Conservation (phyloP, 1,140 invertebrate genomes). For the Trissolcus basalis region DNA sequence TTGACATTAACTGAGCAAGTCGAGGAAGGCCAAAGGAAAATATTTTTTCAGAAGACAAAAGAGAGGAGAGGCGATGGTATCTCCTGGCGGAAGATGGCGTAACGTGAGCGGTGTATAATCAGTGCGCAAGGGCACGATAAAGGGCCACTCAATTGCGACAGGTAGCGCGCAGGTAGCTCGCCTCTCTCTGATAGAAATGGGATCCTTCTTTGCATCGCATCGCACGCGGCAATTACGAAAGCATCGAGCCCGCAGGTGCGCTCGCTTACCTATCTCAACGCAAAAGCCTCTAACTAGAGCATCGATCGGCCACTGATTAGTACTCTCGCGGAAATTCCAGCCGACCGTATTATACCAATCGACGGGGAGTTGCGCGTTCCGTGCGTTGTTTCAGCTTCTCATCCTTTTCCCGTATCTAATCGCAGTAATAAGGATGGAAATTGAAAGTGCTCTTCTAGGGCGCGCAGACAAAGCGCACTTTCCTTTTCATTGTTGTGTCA, state of each 20-base stretch:
- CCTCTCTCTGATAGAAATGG: slow-evolving; percentile 16
- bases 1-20: slow-evolving; percentile 35
- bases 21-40: slow-evolving; percentile 9
- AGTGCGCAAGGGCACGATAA: slow-evolving; percentile 41
- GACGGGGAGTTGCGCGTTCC: slow-evolving; percentile 11
- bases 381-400: slow-evolving; percentile 6
- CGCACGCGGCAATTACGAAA: slow-evolving; percentile 61
- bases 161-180: slow-evolving; percentile 10
- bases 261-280: slow-evolving; percentile 39
- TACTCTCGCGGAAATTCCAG: slow-evolving; percentile 48
- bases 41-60: background rate
- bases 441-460: slow-evolving; percentile 36
- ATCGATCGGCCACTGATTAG: slow-evolving; percentile 65
- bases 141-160: slow-evolving; percentile 19
- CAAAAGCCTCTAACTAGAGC: slow-evolving; percentile 63
- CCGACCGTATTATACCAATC: slow-evolving; percentile 16
- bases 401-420: slow-evolving; percentile 18
- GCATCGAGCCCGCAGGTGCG: slow-evolving; percentile 36
- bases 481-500: slow-evolving; percentile 49
- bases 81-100: no score
- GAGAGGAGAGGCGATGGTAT: no score
- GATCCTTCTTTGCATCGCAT: slow-evolving; percentile 18
- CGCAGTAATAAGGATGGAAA: slow-evolving; percentile 26
- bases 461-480: slow-evolving; percentile 32
- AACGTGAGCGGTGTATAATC: slow-evolving; percentile 65